Conservation (phyloP, 2,797 vertebrate species). For the Melanotaenia maccullochi region DNA sequence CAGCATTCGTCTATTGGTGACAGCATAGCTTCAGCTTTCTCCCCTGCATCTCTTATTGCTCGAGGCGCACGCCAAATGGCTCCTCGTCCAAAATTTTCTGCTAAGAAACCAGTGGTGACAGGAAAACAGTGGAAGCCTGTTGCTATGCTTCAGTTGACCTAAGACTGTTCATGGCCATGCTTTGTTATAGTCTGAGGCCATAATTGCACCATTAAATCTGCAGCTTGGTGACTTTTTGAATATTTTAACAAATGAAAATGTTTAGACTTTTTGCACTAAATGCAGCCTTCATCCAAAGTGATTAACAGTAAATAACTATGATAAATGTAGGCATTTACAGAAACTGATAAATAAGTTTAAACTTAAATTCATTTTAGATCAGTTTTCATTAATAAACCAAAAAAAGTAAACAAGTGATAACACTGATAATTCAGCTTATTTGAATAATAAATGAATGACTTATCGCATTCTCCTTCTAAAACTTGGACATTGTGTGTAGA, state of each 20-base stretch:
- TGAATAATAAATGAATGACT: neutral
- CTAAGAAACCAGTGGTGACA: slow-evolving; percentile 88
- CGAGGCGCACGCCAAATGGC: slow-evolving; percentile 84
- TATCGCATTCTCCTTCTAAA: slow-evolving; percentile 20
- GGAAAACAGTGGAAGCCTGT: slow-evolving; percentile 95
- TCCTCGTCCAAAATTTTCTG: slow-evolving; percentile 95
- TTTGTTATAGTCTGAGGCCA: slow-evolving; percentile 32
- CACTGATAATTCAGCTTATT: neutral
- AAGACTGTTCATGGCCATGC: slow-evolving; percentile 44
- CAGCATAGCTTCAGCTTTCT: slow-evolving; percentile 71
- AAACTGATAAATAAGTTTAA: slow-evolving; percentile 11
- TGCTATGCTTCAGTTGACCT: slow-evolving; percentile 81
- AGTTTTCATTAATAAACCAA: neutral
- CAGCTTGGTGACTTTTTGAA: slow-evolving; percentile 26
- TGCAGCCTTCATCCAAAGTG: slow-evolving; percentile 22
- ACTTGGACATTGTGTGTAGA: slow-evolving; percentile 5
- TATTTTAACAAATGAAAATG: slow-evolving; percentile 36
- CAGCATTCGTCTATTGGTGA: slow-evolving; percentile 63
- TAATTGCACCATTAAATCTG: slow-evolving; percentile 26
- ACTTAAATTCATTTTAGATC: neutral
- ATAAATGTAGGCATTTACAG: slow-evolving; percentile 19
- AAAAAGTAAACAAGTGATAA: neutral
- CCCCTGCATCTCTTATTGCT: slow-evolving; percentile 78
- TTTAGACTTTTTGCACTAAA: slow-evolving; percentile 41
- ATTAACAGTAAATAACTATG: slow-evolving; percentile 19